These are phyloP conservation scores for Erebia ligea DNA, from an alignment of 2,888 invertebrate species.

Conservation along the genomic window DNA sequence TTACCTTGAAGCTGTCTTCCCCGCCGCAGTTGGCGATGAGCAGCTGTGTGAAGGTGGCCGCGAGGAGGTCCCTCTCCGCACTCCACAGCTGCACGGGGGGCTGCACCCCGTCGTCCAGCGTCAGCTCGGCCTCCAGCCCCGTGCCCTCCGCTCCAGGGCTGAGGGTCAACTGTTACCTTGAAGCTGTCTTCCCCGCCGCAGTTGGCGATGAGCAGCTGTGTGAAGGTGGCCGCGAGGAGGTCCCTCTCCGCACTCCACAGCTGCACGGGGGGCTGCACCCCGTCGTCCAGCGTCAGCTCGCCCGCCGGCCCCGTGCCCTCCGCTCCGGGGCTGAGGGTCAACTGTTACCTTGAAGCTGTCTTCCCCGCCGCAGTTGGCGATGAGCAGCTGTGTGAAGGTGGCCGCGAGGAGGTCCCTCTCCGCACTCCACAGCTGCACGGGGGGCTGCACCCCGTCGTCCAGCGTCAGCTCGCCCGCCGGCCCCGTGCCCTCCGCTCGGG, in stretches of 20 bases:
- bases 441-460: too few relatives aligned
- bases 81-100: constrained; percentile 92
- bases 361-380: too few relatives aligned
- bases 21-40: constrained; percentile 97
- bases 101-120: constrained; percentile 96
- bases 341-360: too few relatives aligned
- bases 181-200: constrained; percentile 98
- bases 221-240: constrained; percentile 96
- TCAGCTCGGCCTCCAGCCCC: constrained; percentile 85
- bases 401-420: too few relatives aligned
- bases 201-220: constrained; percentile 94
- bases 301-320: too few relatives aligned
- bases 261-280: constrained; percentile 93
- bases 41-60: constrained; percentile 96
- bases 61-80: constrained; percentile 94
- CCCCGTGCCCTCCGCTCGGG: too few relatives aligned
- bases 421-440: too few relatives aligned
- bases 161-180: constrained; percentile 81
- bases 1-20: constrained; percentile 94
- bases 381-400: too few relatives aligned
- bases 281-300: constrained; percentile 95
- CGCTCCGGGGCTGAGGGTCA: too few relatives aligned
- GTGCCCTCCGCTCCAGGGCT: constrained; percentile 52
- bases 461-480: too few relatives aligned
- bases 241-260: constrained; percentile 93